Conservation (phyloP, 2,888 invertebrate genomes). For the Dione juno region DNA sequence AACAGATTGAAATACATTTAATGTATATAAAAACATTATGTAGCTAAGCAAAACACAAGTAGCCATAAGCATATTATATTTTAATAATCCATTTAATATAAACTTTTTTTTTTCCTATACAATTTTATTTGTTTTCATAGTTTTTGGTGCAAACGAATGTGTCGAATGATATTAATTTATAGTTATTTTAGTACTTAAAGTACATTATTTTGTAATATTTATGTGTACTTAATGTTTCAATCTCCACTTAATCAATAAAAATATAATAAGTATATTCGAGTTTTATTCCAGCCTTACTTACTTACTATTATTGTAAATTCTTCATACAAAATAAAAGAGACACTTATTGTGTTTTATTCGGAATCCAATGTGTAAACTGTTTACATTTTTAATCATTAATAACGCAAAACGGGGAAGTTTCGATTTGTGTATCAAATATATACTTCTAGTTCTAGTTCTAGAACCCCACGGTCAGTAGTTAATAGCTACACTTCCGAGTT, state of each 20-base stretch:
- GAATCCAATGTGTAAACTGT: too few relatives aligned
- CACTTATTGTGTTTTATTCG: neutral
- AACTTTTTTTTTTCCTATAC: constrained; percentile 24
- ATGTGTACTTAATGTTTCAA: constrained; percentile 51
- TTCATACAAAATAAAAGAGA: neutral
- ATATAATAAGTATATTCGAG: constrained; percentile 33
- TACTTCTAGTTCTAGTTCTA: too few relatives aligned
- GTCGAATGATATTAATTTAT: constrained; percentile 47
- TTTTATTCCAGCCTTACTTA: constrained; percentile 37
- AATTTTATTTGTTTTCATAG: constrained; percentile 40
- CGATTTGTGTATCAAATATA: too few relatives aligned
- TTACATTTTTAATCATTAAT: too few relatives aligned
- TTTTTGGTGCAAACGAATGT: constrained; percentile 47
- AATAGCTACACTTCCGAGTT: too few relatives aligned
- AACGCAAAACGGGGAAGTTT: too few relatives aligned
- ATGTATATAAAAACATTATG: constrained; percentile 38
- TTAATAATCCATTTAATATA: constrained; percentile 37
- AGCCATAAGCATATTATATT: constrained; percentile 42
- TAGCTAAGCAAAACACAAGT: constrained; percentile 37
- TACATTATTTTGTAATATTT: constrained; percentile 51
- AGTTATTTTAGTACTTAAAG: constrained; percentile 52
- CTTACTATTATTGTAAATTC: neutral
- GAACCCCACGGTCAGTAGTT: too few relatives aligned
- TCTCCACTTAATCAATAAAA: constrained; percentile 47
- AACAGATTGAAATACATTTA: constrained; percentile 28